Conservation (phyloP, 1,140 invertebrate species). For the Drosophila bocki region DNA sequence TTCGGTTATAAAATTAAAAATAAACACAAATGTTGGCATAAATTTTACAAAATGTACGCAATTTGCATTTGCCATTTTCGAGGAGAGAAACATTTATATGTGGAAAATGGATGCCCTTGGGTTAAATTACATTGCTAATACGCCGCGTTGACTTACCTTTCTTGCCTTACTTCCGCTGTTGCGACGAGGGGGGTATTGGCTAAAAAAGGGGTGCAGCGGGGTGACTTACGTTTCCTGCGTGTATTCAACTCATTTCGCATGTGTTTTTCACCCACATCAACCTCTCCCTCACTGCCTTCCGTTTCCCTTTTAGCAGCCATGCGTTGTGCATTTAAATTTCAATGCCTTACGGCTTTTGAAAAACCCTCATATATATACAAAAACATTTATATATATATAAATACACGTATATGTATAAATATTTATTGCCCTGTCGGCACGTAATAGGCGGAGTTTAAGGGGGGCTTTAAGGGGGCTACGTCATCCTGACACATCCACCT, state of each 20-base stretch:
- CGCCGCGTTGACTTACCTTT: conserved; percentile 53
- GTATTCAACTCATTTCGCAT: conserved; percentile 47
- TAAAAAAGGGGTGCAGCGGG: conserved; percentile 23
- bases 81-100: conserved; percentile 43
- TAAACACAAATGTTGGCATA: conserved; percentile 76
- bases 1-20: conserved; percentile 76
- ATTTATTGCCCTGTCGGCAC: conserved; percentile 56
- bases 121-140: conserved; percentile 76
- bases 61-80: conserved; percentile 64
- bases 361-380: conserved; percentile 21
- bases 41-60: conserved; percentile 63
- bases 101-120: conserved; percentile 42
- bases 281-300: conserved; percentile 3
- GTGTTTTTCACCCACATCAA: conserved; percentile 33
- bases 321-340: conserved; percentile 80
- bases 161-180: conserved; percentile 5
- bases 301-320: conserved; percentile 57
- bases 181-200: not conserved
- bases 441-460: conserved; percentile 35
- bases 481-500: conserved; percentile 44
- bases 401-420: conserved; percentile 40
- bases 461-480: conserved; percentile 2
- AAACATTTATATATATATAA: not conserved
- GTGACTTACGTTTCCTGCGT: conserved; percentile 46
- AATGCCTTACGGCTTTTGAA: conserved; percentile 64